Evolutionary conservation across 2,888 invertebrate species (phyloP), one percentile per base, ranked within the genome.

Genomic region (Cryptocephalus moraei): DNA sequence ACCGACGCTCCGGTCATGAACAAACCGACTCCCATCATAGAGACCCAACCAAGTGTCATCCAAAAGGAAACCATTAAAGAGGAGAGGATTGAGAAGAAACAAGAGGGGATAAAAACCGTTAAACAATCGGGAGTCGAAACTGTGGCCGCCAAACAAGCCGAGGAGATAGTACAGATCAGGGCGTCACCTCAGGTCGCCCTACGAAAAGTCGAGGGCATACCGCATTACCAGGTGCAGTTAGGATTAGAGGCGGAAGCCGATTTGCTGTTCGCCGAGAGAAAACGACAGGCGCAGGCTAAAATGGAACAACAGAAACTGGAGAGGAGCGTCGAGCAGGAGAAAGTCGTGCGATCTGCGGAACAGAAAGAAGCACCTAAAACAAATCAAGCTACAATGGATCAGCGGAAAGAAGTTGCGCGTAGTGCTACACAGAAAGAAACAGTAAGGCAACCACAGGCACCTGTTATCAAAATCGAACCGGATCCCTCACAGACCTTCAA

Each of bases 211-310:
- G 79, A 80, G 56, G 72, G 70, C 61, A 75, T 83, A 61, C 82
- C 82, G 8, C 71, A 76, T 47, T 82, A 82, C 63, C 82, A 83
- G 68, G 75, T 76, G 64, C 76, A 80, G 63, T 73, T 81, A 64
- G 57, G 60, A 14, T 61, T 63, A 14, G 56, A 55, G 36, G 63
- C 59, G 31, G 64, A 64, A 55, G 62, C 63, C 8, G 63, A 65
- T 45, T 48, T 65, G 32, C 38, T 51, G 34, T 45, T 62, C 32
- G 57, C 63, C 55, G 57, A 63, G 43, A 60, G 56, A 49, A 58
- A 59, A 43, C 54, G 58, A 39, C 53, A 56, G 45, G 61, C 63
- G 3, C 56, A 60, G 46, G 42, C 47, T 14, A 46, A 55, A 36
- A 47, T 57, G 8, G 55, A 63, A 31, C 45, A 44, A 31, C 49